phyloP scores from a whole-genome alignment of 1,140 invertebrate species.

The Frieseomelitta varia region DNA sequence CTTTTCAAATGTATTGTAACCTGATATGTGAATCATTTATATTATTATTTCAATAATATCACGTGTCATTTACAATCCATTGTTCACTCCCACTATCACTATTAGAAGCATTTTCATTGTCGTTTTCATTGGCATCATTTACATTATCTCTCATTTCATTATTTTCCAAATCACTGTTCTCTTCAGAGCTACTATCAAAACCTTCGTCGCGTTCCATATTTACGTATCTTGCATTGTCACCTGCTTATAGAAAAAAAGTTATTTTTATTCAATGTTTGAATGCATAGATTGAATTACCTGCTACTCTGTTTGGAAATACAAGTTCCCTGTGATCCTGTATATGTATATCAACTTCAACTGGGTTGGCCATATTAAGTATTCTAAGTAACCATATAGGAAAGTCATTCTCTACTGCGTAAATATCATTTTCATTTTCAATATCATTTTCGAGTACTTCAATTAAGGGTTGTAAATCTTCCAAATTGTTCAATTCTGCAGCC shows the following conservation, averaged over 20 bases:
- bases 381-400: slow-evolving; percentile 72
- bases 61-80: slow-evolving; percentile 6
- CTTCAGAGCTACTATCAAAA: slow-evolving; percentile 65
- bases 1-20: slow-evolving; percentile 6
- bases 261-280: not conserved
- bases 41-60: slow-evolving; percentile 37
- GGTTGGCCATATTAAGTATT: slow-evolving; percentile 69
- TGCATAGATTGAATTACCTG: slow-evolving; percentile 29
- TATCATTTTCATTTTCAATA: slow-evolving; percentile 77
- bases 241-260: slow-evolving; percentile 42
- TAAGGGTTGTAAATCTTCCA: slow-evolving; percentile 69
- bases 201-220: slow-evolving; percentile 63
- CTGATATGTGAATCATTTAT: slow-evolving; percentile 48
- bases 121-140: slow-evolving; percentile 17
- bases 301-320: slow-evolving; percentile 12
- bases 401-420: slow-evolving; percentile 73
- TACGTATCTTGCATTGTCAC: slow-evolving; percentile 21
- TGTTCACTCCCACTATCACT: slow-evolving; percentile 18
- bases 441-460: slow-evolving; percentile 72
- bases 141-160: slow-evolving; percentile 41
- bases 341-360: slow-evolving; percentile 52
- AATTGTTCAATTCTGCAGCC: slow-evolving; percentile 59
- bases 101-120: slow-evolving; percentile 8
- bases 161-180: slow-evolving; percentile 46
- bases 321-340: slow-evolving; percentile 21